A percentile compares a stretch with the other conserved stretches of the same genome.
Evolutionary conservation across 2,113 vertebrate species (phyloP).

Genomic region (Conger conger): DNA sequence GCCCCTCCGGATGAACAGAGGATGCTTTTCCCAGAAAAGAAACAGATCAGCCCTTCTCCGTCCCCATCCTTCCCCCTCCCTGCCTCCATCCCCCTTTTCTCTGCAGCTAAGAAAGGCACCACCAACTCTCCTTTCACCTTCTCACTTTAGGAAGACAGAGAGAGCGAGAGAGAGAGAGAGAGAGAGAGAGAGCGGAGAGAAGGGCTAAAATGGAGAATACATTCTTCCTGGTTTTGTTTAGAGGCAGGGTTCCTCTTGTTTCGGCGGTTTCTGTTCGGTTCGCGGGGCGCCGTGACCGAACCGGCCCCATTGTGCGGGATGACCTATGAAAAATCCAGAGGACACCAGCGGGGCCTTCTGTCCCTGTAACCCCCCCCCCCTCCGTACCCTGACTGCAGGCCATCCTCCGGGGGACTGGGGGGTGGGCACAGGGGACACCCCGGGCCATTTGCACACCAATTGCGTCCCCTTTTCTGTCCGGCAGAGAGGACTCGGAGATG

Average conservation of each 20-base stretch:
- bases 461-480: slow-evolving; percentile 67
- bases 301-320: slow-evolving; percentile 68
- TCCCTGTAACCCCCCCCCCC: slow-evolving; percentile 34
- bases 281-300: slow-evolving; percentile 74
- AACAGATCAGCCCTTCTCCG: neutral
- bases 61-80: neutral
- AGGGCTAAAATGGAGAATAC: neutral
- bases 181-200: neutral
- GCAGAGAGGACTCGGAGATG: slow-evolving; percentile 62
- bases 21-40: slow-evolving; percentile 51
- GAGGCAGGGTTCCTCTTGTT: slow-evolving; percentile 60
- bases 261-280: slow-evolving; percentile 77
- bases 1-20: slow-evolving; percentile 18
- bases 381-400: slow-evolving; percentile 30
- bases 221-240: neutral
- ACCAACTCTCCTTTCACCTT: slow-evolving; percentile 20
- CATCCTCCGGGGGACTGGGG: slow-evolving; percentile 43
- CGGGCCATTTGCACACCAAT: slow-evolving; percentile 75
- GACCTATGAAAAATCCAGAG: slow-evolving; percentile 74
- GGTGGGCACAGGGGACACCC: slow-evolving; percentile 58
- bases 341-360: slow-evolving; percentile 62
- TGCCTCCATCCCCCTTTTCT: slow-evolving; percentile 14
- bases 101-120: slow-evolving; percentile 13
- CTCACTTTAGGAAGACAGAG: slow-evolving; percentile 23
- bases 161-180: neutral